These are phyloP conservation scores for Hemicrepidius hirtus DNA, from an alignment of 2,888 invertebrate species.

Conservation along the genomic window DNA sequence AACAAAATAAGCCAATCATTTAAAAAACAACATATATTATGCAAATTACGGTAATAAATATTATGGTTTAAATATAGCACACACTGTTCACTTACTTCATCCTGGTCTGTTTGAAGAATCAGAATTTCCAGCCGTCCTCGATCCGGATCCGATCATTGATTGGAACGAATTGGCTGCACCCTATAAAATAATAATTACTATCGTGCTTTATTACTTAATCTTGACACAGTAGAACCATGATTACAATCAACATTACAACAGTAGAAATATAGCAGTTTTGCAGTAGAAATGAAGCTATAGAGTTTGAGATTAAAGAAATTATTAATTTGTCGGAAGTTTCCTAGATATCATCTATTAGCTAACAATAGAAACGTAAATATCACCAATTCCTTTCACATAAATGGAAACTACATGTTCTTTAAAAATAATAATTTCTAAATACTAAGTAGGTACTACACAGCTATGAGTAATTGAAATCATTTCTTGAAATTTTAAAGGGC, in stretches of 20 bases:
- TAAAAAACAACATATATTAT: slow-evolving; percentile 41
- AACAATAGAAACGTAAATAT: no score
- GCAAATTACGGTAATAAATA: slow-evolving; percentile 54
- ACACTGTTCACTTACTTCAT: slow-evolving; percentile 52
- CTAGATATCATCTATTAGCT: no score
- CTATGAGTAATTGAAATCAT: no score
- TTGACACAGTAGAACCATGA: neutral
- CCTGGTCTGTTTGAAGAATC: slow-evolving; percentile 56
- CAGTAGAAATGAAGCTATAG: neutral
- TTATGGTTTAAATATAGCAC: slow-evolving; percentile 50
- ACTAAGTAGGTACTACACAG: no score
- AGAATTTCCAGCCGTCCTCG: slow-evolving; percentile 72
- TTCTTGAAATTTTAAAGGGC: neutral
- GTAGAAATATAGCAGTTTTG: neutral
- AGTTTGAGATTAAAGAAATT: neutral
- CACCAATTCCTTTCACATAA: no score
- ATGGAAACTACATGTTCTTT: no score
- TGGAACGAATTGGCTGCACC: slow-evolving; percentile 84
- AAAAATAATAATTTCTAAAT: no score
- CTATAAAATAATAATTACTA: slow-evolving; percentile 71
- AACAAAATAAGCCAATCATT: slow-evolving; percentile 30
- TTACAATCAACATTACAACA: neutral
- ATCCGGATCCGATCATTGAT: slow-evolving; percentile 77
- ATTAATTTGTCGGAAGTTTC: no score
- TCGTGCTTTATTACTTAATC: slow-evolving; percentile 6